phyloP scores from a whole-genome alignment of 2,888 invertebrate genomes.

The Imbricaverruca yamaguchii region DNA sequence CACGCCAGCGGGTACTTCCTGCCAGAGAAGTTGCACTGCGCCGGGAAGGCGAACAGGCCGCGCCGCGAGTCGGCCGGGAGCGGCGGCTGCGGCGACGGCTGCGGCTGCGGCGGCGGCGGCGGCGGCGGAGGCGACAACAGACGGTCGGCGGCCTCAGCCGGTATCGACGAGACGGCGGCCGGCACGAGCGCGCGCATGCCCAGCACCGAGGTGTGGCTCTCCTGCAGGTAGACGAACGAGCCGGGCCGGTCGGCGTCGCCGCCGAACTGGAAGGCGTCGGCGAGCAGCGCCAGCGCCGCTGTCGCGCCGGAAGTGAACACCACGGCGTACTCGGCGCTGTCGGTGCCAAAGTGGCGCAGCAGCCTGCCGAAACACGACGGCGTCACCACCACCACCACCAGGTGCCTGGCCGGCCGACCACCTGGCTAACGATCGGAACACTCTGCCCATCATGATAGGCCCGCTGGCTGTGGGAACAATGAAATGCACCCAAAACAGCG shows the following conservation, averaged over 20 bases:
- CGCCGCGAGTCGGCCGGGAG: constrained; percentile 50
- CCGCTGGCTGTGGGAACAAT: no score
- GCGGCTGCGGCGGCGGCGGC: constrained; percentile 39
- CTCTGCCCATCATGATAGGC: no score
- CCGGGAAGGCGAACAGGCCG: constrained; percentile 71
- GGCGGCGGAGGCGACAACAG: background rate
- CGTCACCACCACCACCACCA: no score
- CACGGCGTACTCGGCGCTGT: constrained; percentile 68
- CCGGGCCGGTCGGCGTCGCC: constrained; percentile 42
- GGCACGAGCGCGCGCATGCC: constrained; percentile 74
- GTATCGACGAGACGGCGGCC: constrained; percentile 29
- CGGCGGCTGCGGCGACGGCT: constrained; percentile 51
- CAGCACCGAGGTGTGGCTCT: constrained; percentile 92
- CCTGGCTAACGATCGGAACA: no score
- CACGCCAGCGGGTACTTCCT: constrained; percentile 73
- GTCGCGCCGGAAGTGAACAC: constrained; percentile 95
- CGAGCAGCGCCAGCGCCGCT: constrained; percentile 69
- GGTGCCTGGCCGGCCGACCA: no score
- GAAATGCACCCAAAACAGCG: no score
- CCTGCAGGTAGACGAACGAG: constrained; percentile 68
- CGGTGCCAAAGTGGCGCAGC: constrained; percentile 75
- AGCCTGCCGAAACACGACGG: constrained; percentile 50
- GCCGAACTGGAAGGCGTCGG: constrained; percentile 60
- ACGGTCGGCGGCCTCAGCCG: constrained; percentile 19
- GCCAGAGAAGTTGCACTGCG: constrained; percentile 92